phyloP scores from a whole-genome alignment of 2,113 vertebrate genomes.

The Dermatemys mawii region DNA sequence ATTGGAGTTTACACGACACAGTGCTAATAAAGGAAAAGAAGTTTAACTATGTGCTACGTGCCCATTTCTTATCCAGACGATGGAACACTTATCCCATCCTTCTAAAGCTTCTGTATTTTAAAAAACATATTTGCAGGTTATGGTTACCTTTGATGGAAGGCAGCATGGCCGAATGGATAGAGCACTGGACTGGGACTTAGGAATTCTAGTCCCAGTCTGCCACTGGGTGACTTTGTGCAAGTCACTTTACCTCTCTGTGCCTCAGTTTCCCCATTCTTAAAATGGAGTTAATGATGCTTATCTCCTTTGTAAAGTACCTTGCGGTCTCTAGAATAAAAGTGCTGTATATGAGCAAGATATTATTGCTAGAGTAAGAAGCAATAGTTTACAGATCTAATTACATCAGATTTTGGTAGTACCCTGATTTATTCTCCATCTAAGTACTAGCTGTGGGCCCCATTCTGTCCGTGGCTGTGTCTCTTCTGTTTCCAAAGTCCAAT shows the following conservation, averaged over 20 bases:
- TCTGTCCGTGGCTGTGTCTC: not conserved
- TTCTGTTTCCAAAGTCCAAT: not conserved
- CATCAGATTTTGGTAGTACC: not conserved
- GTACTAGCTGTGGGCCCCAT: not conserved
- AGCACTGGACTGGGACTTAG: not conserved
- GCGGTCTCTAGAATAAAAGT: not conserved
- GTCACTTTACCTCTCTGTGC: not conserved
- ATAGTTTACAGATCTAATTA: not conserved
- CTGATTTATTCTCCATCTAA: not conserved
- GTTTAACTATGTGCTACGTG: not conserved
- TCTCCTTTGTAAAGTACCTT: not conserved
- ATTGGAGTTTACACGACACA: not conserved
- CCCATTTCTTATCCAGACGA: not conserved
- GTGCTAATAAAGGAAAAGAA: fast-evolving
- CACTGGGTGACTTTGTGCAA: not conserved
- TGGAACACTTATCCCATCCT: not conserved
- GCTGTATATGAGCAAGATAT: fast-evolving
- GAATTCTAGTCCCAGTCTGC: not conserved
- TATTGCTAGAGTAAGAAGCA: not conserved
- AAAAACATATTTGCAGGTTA: not conserved
- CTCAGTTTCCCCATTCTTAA: not conserved
- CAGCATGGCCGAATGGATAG: not conserved
- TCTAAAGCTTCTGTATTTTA: fast-evolving
- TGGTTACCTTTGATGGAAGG: not conserved
- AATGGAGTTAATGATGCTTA: not conserved